Conservation (phyloP, 2,888 invertebrate species). For the Dynastes maya region DNA sequence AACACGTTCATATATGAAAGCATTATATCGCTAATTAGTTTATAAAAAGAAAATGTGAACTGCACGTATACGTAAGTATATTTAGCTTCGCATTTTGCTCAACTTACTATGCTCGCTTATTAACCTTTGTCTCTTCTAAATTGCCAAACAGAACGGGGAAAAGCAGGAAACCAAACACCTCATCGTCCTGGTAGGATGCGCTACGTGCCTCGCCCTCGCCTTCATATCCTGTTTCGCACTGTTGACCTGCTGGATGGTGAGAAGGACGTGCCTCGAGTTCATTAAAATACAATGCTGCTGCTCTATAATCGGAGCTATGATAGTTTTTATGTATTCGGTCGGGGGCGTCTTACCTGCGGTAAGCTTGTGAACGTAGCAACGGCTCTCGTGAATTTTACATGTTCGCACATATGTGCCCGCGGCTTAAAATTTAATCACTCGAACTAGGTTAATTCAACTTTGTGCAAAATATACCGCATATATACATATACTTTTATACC, state of each 20-base stretch:
- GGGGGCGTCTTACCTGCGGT: conserved; percentile 72
- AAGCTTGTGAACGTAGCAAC: conserved; percentile 59
- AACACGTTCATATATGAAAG: too few relatives aligned
- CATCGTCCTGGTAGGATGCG: conserved; percentile 73
- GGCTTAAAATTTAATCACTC: too few relatives aligned
- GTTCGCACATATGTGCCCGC: background rate
- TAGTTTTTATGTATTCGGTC: conserved; percentile 73
- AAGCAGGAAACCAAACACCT: conserved; percentile 59
- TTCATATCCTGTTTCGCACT: conserved; percentile 71
- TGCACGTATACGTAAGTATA: too few relatives aligned
- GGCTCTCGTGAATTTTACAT: too few relatives aligned
- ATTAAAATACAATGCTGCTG: conserved; percentile 81
- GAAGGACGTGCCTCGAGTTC: conserved; percentile 75
- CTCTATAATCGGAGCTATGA: conserved; percentile 81
- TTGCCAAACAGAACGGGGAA: conserved; percentile 22
- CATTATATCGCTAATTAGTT: too few relatives aligned
- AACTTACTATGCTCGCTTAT: background rate
- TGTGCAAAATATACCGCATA: too few relatives aligned
- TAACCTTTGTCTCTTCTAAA: conserved; percentile 19
- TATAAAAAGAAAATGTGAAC: too few relatives aligned
- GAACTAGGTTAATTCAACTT: too few relatives aligned
- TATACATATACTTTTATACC: too few relatives aligned
- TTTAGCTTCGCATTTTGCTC: too few relatives aligned
- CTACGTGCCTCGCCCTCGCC: conserved; percentile 72
- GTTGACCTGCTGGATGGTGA: conserved; percentile 71